Conservation (phyloP, 1,140 invertebrate genomes). For the Halesus radiatus region DNA sequence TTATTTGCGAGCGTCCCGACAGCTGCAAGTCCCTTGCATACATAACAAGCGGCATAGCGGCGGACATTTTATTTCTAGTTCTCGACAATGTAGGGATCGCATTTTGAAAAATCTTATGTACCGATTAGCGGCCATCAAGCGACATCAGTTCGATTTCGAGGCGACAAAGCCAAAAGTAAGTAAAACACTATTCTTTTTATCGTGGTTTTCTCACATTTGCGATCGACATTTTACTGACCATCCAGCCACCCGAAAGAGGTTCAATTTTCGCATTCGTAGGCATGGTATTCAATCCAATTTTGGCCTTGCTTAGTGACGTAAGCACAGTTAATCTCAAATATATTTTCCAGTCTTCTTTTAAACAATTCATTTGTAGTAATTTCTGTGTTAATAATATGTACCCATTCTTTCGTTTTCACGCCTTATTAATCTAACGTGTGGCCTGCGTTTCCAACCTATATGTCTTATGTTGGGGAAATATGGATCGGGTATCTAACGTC, state of each 20-base stretch:
- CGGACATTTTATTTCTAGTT: conserved; percentile 73
- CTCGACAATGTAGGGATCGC: conserved; percentile 71
- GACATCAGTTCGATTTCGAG: conserved; percentile 25
- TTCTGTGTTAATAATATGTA: neutral
- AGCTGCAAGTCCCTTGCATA: conserved; percentile 69
- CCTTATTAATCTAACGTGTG: conserved; percentile 31
- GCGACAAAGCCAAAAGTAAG: conserved; percentile 37
- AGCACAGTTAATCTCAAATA: conserved; percentile 19
- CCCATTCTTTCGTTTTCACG: conserved; percentile 31
- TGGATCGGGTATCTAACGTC: conserved; percentile 19
- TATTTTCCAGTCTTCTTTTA: conserved; percentile 7
- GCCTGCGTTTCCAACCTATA: conserved; percentile 46
- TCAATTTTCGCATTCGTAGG: conserved; percentile 42
- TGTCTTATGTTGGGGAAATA: conserved; percentile 22
- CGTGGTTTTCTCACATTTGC: conserved; percentile 14
- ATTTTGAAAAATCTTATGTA: conserved; percentile 55
- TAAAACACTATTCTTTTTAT: conserved; percentile 24
- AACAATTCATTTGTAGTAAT: conserved; percentile 5
- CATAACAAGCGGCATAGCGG: conserved; percentile 68
- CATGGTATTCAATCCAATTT: conserved; percentile 41
- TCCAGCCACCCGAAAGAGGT: conserved; percentile 15
- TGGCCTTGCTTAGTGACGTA: conserved; percentile 40
- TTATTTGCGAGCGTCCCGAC: conserved; percentile 64
- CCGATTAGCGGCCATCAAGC: conserved; percentile 26
- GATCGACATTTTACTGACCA: conserved; percentile 1